These are phyloP conservation scores for Pycnomerus fuliginosus DNA, from an alignment of 2,888 invertebrate genomes.

Conservation along the genomic window DNA sequence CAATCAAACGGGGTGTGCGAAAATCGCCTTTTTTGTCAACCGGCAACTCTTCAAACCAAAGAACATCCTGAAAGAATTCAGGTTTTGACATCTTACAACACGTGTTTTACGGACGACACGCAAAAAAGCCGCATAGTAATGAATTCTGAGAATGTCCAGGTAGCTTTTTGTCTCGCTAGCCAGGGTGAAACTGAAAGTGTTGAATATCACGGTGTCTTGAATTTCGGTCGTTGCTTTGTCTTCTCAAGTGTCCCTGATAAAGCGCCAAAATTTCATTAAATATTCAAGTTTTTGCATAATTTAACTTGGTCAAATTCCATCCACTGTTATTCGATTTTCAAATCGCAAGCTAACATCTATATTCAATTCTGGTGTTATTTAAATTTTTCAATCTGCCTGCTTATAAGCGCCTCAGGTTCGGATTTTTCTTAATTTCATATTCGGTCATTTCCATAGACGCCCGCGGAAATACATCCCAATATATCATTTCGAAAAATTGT, in stretches of 20 bases:
- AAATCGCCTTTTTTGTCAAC: slow-evolving; percentile 22
- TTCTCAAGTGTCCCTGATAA: slow-evolving; percentile 21
- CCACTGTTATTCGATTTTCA: slow-evolving; percentile 16
- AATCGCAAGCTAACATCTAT: slow-evolving; percentile 21
- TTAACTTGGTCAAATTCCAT: slow-evolving; percentile 20
- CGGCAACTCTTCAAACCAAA: slow-evolving; percentile 13
- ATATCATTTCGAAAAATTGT: slow-evolving; percentile 21
- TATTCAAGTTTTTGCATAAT: slow-evolving; percentile 24
- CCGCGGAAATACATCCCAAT: slow-evolving; percentile 21
- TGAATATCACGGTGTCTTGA: slow-evolving; percentile 19
- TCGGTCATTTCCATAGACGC: slow-evolving; percentile 18
- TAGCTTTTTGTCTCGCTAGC: slow-evolving; percentile 21
- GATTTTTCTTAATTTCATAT: slow-evolving; percentile 15
- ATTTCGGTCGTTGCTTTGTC: slow-evolving; percentile 12
- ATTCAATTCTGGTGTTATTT: slow-evolving; percentile 18
- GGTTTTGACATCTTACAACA: slow-evolving; percentile 25
- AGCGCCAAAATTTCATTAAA: slow-evolving; percentile 20
- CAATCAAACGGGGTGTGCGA: slow-evolving; percentile 16
- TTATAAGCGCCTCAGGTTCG: slow-evolving; percentile 9
- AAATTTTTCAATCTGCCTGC: slow-evolving; percentile 13
- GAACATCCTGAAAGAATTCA: slow-evolving; percentile 24
- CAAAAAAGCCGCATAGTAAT: slow-evolving; percentile 25
- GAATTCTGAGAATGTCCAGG: slow-evolving; percentile 25
- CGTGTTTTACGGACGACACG: slow-evolving; percentile 26
- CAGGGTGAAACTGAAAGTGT: slow-evolving; percentile 23